These are phyloP conservation scores for Anguilla japonica DNA, from an alignment of 2,113 vertebrate species.

Conservation along the genomic window DNA sequence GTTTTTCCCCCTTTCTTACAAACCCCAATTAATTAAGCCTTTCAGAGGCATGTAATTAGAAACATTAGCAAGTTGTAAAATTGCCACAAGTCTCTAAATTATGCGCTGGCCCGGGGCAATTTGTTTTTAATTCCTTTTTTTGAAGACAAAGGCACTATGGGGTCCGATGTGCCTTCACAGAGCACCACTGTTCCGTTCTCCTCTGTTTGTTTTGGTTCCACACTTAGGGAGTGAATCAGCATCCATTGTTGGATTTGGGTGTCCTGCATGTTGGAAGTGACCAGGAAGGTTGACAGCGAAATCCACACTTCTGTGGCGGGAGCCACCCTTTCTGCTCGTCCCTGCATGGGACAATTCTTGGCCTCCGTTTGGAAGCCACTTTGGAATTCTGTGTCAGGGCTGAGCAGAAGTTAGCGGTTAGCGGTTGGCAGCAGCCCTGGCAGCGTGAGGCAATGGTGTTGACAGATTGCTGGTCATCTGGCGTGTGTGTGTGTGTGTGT, in stretches of 20 bases:
- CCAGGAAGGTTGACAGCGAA: not conserved
- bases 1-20: conserved; percentile 75
- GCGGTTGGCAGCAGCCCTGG: not conserved
- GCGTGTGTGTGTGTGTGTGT: conserved; percentile 21
- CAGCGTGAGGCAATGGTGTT: not conserved
- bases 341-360: not conserved
- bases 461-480: not conserved
- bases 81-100: conserved; percentile 98
- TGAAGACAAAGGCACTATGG: conserved; percentile 92
- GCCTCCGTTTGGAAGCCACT: not conserved
- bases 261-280: not conserved
- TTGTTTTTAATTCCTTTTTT: conserved; percentile 99
- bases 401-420: not conserved
- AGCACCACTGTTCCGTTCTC: conserved; percentile 81
- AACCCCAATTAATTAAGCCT: conserved; percentile 99
- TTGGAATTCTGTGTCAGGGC: not conserved
- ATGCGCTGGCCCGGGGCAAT: conserved; percentile 97
- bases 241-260: not conserved
- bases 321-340: not conserved
- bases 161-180: conserved; percentile 90
- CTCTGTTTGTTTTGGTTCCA: conserved; percentile 62
- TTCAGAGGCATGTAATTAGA: conserved; percentile 99
- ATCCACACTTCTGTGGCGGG: not conserved
- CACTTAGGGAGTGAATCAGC: not conserved
- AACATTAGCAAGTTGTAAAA: conserved; percentile 99